A percentile compares a stretch with the other conserved stretches of the same genome.
Conservation (phyloP, 2,888 invertebrate genomes). For the Neocrepidodera transversa region DNA sequence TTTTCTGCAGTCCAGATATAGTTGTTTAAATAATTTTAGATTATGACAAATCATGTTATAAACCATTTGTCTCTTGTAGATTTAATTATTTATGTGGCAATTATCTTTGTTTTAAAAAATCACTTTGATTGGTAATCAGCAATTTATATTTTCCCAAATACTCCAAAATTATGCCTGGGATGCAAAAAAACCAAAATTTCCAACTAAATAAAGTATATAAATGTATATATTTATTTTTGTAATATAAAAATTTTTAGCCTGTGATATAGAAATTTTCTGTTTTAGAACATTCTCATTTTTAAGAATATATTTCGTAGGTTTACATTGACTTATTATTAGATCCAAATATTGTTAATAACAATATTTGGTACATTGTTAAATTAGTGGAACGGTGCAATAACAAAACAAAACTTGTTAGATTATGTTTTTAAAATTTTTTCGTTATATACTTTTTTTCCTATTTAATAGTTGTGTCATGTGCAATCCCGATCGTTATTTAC, state of each 20-base stretch:
- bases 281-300: conserved; percentile 40
- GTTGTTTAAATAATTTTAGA: too few relatives aligned
- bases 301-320: conserved; percentile 34
- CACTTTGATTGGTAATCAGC: too few relatives aligned
- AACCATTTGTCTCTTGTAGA: too few relatives aligned
- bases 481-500: conserved; percentile 46
- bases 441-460: conserved; percentile 20
- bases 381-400: conserved; percentile 10
- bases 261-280: conserved; percentile 55
- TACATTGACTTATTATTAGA: conserved; percentile 35
- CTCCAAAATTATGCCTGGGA: too few relatives aligned
- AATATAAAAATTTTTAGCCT: conserved; percentile 51
- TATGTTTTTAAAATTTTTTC: conserved; percentile 3
- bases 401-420: neutral
- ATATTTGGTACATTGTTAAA: conserved; percentile 2
- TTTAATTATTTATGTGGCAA: too few relatives aligned
- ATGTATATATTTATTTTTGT: conserved; percentile 32
- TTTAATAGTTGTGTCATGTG: conserved; percentile 38
- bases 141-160: too few relatives aligned
- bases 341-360: neutral
- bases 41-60: too few relatives aligned
- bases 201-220: neutral
- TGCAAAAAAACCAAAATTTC: too few relatives aligned
- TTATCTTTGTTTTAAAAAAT: too few relatives aligned
- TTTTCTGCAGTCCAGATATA: too few relatives aligned